Conservation (phyloP, 2,113 vertebrate genomes). For the Ramphastos sulfuratus region DNA sequence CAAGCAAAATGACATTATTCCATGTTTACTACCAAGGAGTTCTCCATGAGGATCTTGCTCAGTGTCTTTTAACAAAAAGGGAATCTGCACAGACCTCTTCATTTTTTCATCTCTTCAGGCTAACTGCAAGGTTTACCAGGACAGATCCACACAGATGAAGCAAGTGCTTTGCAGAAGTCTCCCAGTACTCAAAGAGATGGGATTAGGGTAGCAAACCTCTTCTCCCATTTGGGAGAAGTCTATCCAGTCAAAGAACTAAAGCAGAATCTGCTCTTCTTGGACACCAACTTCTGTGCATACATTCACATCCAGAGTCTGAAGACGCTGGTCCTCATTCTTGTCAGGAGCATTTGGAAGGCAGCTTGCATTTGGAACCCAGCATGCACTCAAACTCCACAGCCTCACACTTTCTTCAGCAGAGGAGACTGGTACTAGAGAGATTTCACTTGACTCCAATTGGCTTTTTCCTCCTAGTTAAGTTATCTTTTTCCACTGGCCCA, state of each 20-base stretch:
- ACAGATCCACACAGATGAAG: not conserved
- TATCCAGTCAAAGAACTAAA: not conserved
- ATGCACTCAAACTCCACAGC: not conserved
- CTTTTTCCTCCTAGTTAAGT: not conserved
- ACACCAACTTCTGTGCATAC: not conserved
- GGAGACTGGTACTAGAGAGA: not conserved
- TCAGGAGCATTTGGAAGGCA: not conserved
- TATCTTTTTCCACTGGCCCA: not conserved
- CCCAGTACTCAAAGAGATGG: not conserved
- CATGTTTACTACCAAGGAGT: not conserved
- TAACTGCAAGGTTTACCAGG: not conserved
- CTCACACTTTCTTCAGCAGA: not conserved
- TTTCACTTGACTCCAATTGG: accelerated
- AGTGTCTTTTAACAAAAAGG: not conserved
- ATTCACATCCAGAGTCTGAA: not conserved
- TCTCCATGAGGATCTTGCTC: not conserved
- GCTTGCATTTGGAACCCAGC: not conserved
- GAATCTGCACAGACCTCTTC: not conserved
- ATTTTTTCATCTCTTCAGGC: not conserved
- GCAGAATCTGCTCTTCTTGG: not conserved
- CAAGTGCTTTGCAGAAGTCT: not conserved
- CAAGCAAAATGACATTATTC: not conserved
- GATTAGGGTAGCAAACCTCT: not conserved
- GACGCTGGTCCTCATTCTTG: not conserved
- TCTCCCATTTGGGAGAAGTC: not conserved